Evolutionary conservation across 2,888 invertebrate species (phyloP).

Genomic region (Cataglyphis altisquamis): DNA sequence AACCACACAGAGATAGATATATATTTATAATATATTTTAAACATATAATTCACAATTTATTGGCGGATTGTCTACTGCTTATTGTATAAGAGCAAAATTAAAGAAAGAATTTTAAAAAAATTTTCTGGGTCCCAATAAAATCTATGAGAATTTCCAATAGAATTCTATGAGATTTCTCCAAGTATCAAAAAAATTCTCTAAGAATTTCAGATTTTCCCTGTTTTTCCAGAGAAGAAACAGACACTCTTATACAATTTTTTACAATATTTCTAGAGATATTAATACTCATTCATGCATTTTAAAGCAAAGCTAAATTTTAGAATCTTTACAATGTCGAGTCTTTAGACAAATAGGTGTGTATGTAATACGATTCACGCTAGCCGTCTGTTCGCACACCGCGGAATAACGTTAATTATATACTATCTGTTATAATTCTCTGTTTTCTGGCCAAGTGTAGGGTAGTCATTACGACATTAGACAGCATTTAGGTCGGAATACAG

Average conservation of each 20-base stretch:
- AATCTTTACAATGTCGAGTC: slow-evolving; percentile 6
- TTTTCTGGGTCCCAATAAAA: too few species aligned
- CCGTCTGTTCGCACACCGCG: slow-evolving; percentile 42
- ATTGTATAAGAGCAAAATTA: too few species aligned
- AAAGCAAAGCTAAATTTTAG: not conserved
- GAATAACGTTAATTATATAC: slow-evolving; percentile 45
- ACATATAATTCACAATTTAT: too few species aligned
- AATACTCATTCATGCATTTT: too few species aligned
- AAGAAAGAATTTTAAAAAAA: too few species aligned
- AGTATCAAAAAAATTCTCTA: too few species aligned
- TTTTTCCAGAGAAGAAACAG: too few species aligned
- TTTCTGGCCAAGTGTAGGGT: slow-evolving; percentile 46
- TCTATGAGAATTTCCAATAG: too few species aligned
- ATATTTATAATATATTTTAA: too few species aligned
- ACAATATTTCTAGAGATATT: not conserved
- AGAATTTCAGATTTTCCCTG: not conserved
- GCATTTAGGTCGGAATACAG: slow-evolving; percentile 34
- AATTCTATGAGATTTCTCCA: too few species aligned
- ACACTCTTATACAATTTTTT: not conserved
- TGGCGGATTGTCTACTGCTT: too few species aligned
- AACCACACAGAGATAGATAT: too few species aligned
- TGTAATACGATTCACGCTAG: slow-evolving; percentile 26
- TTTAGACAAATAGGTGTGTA: not conserved
- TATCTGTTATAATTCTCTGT: slow-evolving; percentile 37
- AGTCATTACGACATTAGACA: slow-evolving; percentile 47